Conservation (phyloP, 2,888 invertebrate genomes). For the Andricus quercusramuli region DNA sequence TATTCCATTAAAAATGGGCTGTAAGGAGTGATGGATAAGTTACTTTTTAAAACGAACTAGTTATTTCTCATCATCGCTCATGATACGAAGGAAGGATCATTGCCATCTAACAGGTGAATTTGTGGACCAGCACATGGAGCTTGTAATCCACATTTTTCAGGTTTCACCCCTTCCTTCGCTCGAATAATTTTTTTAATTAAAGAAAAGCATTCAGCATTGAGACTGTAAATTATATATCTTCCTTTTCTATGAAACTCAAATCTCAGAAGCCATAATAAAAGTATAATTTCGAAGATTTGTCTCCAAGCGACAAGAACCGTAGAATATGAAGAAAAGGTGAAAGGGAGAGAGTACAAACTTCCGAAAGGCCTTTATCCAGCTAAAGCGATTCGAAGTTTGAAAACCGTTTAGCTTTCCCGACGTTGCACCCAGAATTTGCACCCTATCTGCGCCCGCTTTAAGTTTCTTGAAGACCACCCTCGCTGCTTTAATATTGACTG, state of each 20-base stretch:
- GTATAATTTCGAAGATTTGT: not conserved
- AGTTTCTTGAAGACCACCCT: conserved; percentile 23
- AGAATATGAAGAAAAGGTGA: conserved; percentile 8
- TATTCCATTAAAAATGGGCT: not conserved
- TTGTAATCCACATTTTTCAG: no score
- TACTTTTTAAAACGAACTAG: no score
- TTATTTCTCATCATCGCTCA: no score
- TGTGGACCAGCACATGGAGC: no score
- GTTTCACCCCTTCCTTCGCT: no score
- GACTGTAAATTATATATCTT: not conserved
- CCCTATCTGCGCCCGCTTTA: conserved; percentile 6
- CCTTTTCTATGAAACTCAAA: not conserved
- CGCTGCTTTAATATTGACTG: conserved; percentile 13
- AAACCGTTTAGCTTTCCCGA: conserved; percentile 38
- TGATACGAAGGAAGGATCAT: no score
- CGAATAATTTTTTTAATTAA: no score
- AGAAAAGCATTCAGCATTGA: no score
- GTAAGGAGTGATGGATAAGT: not conserved
- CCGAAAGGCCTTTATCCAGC: conserved; percentile 38
- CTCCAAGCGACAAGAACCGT: not conserved
- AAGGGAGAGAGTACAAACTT: conserved; percentile 19
- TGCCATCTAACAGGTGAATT: no score
- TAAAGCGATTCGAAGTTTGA: conserved; percentile 40
- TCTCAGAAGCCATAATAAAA: not conserved
- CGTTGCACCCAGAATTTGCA: conserved; percentile 31